These are phyloP conservation scores for Drosophila affinis DNA, from an alignment of 2,888 invertebrate species.

Conservation along the genomic window DNA sequence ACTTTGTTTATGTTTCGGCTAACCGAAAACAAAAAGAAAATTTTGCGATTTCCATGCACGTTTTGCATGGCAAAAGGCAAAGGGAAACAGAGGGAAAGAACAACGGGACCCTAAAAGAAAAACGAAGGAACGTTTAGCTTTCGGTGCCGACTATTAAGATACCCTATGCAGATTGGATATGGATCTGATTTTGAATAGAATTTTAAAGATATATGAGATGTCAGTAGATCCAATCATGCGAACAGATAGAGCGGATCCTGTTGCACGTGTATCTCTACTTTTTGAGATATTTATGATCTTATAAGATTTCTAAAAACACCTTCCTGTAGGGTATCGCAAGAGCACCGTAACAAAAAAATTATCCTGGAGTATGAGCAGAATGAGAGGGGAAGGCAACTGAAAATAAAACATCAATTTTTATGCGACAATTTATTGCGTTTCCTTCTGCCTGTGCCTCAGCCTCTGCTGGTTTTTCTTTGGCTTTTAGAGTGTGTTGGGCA, in stretches of 20 bases:
- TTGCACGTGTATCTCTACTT: too few relatives aligned
- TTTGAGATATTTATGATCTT: neutral
- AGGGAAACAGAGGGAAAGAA: constrained; percentile 31
- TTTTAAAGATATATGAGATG: too few relatives aligned
- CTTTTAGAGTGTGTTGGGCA: constrained; percentile 42
- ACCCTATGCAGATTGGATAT: too few relatives aligned
- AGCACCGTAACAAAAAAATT: neutral
- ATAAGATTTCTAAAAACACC: neutral
- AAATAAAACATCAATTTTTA: constrained; percentile 79
- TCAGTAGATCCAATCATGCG: too few relatives aligned
- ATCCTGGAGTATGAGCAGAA: neutral
- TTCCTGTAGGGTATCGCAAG: neutral
- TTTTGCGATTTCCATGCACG: constrained; percentile 76
- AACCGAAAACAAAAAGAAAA: constrained; percentile 50
- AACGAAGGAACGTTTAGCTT: too few relatives aligned
- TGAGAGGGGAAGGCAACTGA: constrained; percentile 43
- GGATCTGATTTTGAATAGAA: too few relatives aligned
- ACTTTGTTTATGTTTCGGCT: constrained; percentile 45
- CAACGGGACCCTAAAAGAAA: constrained; percentile 17
- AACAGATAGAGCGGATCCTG: too few relatives aligned
- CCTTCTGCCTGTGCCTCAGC: constrained; percentile 9
- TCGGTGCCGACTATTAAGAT: too few relatives aligned
- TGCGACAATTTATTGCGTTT: constrained; percentile 78
- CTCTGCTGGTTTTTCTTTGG: constrained; percentile 11
- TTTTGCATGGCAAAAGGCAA: constrained; percentile 56